A percentile compares a stretch with the other conserved stretches of the same genome.
phyloP scores from a whole-genome alignment of 2,888 invertebrate genomes.

The Meganola albula region DNA sequence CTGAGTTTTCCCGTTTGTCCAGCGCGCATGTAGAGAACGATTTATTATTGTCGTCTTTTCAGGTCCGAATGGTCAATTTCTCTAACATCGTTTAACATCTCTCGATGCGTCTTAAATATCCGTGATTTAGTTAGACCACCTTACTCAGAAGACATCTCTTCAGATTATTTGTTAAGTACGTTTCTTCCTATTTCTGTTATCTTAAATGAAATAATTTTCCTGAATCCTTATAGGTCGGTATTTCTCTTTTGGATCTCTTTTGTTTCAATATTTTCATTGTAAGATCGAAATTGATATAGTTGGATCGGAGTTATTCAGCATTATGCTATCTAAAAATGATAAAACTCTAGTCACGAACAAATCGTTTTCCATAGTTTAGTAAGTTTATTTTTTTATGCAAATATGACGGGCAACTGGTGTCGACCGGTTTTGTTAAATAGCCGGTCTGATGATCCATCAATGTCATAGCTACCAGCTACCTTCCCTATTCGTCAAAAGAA shows the following conservation, averaged over 20 bases:
- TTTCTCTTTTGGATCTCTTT: no score
- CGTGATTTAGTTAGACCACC: slow-evolving; percentile 25
- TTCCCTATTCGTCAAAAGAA: slow-evolving; percentile 28
- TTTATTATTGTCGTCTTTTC: slow-evolving; percentile 40
- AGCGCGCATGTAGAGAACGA: slow-evolving; percentile 23
- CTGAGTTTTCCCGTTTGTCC: slow-evolving; percentile 28
- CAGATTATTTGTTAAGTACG: slow-evolving; percentile 11
- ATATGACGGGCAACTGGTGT: slow-evolving; percentile 31
- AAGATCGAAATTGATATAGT: no score
- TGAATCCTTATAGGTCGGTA: no score
- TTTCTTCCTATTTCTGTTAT: no score
- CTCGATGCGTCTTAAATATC: slow-evolving; percentile 35
- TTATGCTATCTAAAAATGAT: slow-evolving; percentile 14
- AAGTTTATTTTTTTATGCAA: slow-evolving; percentile 43
- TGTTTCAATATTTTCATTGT: no score
- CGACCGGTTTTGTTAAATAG: slow-evolving; percentile 35
- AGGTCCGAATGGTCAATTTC: slow-evolving; percentile 37
- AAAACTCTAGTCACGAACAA: slow-evolving; percentile 33
- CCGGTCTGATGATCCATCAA: slow-evolving; percentile 51
- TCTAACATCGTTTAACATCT: slow-evolving; percentile 32
- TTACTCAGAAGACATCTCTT: slow-evolving; percentile 10
- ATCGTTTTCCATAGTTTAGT: slow-evolving; percentile 34
- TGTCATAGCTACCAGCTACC: slow-evolving; percentile 45
- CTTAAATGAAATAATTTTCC: no score
- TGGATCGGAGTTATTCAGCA: no score